phyloP scores from a whole-genome alignment of 35 echinoderm and acorn worm genomes.

The Amphiura filiformis region DNA sequence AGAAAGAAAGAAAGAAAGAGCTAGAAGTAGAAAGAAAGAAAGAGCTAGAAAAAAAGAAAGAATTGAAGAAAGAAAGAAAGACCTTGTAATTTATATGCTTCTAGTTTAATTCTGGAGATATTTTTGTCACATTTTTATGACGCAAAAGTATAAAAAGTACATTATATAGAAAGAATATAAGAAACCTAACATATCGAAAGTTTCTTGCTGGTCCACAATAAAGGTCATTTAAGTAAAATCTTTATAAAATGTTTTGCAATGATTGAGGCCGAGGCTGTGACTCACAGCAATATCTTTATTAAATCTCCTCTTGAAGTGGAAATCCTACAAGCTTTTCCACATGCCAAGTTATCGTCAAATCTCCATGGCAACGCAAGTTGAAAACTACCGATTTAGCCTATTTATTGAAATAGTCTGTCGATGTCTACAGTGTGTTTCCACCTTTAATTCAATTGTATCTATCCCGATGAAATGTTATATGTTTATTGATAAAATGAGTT shows the following conservation, averaged over 20 bases:
- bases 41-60: no score
- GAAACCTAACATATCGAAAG: no score
- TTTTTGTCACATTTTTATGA: no score
- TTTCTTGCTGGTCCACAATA: neutral
- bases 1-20: no score
- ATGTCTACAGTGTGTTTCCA: neutral
- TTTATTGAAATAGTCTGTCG: neutral
- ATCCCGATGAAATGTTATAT: neutral
- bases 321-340: neutral
- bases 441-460: neutral
- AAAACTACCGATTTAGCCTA: neutral
- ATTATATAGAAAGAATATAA: neutral
- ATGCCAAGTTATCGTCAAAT: neutral
- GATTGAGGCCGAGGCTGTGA: neutral
- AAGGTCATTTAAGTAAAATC: neutral
- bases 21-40: no score
- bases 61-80: no score
- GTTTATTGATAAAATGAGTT: neutral
- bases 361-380: neutral
- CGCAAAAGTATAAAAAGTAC: neutral
- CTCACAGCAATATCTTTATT: neutral
- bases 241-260: neutral
- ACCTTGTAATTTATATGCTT: no score
- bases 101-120: no score
- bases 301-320: neutral